Evolutionary conservation across 2,113 vertebrate genomes (phyloP), one percentile per base, ranked within the genome.

Genomic region (Setophaga petechia): DNA sequence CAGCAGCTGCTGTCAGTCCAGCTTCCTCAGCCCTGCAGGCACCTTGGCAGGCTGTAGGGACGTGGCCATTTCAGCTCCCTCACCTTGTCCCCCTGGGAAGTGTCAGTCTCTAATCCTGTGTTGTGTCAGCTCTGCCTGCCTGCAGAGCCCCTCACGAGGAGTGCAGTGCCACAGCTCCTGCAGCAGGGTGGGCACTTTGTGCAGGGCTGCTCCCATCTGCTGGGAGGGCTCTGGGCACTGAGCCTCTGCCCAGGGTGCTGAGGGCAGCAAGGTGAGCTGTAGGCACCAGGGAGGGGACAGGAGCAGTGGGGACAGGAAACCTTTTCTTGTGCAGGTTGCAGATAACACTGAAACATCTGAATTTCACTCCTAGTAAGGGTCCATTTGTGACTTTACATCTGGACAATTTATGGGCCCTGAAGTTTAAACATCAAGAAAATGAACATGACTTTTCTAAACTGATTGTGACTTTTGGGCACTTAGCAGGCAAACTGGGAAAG

Each of bases 401-500:
- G 20, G 90, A 24, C 30, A 91, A 6, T 39, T 79, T 23, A 27
- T 61, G 89, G 86, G 62, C 87, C 94, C 93, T 91, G 81, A 76
- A 83, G 76, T 46, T 76, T 87, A 83, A 94, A 76, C 86, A 84
- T 81, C 90, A 17, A 89, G 84, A 85, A 93, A 80, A 44, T 27
- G 25, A 92, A 61, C 17, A 0, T 71, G 92, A 77, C 62, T 86
- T 87, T 84, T 91, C 63, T 86, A 87, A 95, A 77, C 94, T 71
- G 63, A 71, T 79, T 96, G 88, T 90, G 96, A 94, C 84, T 96
- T 97, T 94, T 90, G 96, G 94, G 97, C 96, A 96, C 95, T 97
- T 97, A 92, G 94, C 94, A 96, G 91, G 95, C 94, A 89, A 97
- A 96, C 93, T 94, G 90, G 93, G 96, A 96, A 97, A 95, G 95